Conservation (phyloP, 1,140 invertebrate genomes). For the Scaptomyza graminum region DNA sequence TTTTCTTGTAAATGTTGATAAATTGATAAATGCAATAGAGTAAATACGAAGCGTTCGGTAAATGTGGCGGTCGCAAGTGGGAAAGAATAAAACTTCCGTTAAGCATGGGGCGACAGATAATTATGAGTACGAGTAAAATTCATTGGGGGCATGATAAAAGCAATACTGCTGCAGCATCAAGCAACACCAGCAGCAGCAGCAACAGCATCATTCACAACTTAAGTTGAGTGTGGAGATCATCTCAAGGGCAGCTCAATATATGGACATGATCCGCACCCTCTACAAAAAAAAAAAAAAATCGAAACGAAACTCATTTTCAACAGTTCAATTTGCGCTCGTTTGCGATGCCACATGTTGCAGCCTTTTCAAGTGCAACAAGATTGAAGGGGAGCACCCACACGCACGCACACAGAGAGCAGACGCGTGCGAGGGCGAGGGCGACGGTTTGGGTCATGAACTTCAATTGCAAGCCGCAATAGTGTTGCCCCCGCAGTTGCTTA, state of each 20-base stretch:
- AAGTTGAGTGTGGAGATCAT: slow-evolving; percentile 27
- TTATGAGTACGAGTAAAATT: slow-evolving; percentile 22
- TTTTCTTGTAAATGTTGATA: slow-evolving; percentile 48
- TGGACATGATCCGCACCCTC: not conserved
- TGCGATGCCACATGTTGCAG: slow-evolving; percentile 38
- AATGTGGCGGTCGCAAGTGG: slow-evolving; percentile 29
- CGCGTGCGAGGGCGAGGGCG: slow-evolving; percentile 50
- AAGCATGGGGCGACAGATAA: slow-evolving; percentile 53
- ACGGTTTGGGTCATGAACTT: slow-evolving; percentile 73
- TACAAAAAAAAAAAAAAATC: too few species aligned
- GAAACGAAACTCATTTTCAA: slow-evolving; percentile 41
- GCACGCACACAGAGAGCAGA: slow-evolving; percentile 29
- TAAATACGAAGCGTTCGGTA: too few species aligned
- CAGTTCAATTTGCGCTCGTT: slow-evolving; percentile 49
- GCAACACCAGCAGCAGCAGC: not conserved
- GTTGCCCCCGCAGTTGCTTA: not conserved
- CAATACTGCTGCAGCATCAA: not conserved
- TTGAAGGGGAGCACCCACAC: slow-evolving; percentile 20
- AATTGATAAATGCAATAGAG: slow-evolving; percentile 42
- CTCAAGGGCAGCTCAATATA: slow-evolving; percentile 39
- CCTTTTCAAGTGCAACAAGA: slow-evolving; percentile 34
- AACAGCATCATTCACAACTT: slow-evolving; percentile 2
- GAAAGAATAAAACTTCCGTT: slow-evolving; percentile 65
- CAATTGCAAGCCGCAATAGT: slow-evolving; percentile 60
- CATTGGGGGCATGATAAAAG: slow-evolving; percentile 31